These are phyloP conservation scores for Nematopogon swammerdamellus DNA, from an alignment of 2,888 invertebrate species.

Conservation along the genomic window DNA sequence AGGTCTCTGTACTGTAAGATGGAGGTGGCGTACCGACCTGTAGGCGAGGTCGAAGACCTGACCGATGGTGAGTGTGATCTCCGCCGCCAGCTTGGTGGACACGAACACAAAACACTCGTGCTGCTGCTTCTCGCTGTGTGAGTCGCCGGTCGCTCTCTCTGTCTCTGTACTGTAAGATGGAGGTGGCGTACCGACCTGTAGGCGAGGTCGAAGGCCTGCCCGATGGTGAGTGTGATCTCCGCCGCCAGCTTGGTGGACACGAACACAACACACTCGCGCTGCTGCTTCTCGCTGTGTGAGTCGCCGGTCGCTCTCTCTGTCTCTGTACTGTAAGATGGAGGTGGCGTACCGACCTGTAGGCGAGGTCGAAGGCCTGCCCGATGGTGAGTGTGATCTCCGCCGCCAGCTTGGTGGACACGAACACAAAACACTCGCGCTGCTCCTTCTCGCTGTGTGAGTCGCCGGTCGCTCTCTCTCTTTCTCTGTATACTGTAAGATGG, in stretches of 20 bases:
- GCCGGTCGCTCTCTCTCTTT: constrained; percentile 25
- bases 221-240: constrained; percentile 96
- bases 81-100: constrained; percentile 95
- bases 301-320: constrained; percentile 22
- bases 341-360: too few relatives aligned
- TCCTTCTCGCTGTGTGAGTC: constrained; percentile 50
- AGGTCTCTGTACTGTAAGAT: too few relatives aligned
- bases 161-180: too few relatives aligned
- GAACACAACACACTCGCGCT: constrained; percentile 95
- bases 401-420: constrained; percentile 94
- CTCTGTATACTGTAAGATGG: too few relatives aligned
- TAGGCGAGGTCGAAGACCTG: constrained; percentile 98
- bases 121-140: constrained; percentile 57
- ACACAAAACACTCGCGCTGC: constrained; percentile 94
- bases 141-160: constrained; percentile 22
- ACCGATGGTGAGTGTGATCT: constrained; percentile 96
- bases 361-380: constrained; percentile 97
- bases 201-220: constrained; percentile 97
- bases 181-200: too few relatives aligned
- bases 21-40: too few relatives aligned
- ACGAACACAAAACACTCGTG: constrained; percentile 98
- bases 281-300: constrained; percentile 54
- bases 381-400: constrained; percentile 97
- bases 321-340: too few relatives aligned
- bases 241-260: constrained; percentile 96